phyloP scores from a whole-genome alignment of 2,113 vertebrate genomes.

The Thunnus maccoyii region DNA sequence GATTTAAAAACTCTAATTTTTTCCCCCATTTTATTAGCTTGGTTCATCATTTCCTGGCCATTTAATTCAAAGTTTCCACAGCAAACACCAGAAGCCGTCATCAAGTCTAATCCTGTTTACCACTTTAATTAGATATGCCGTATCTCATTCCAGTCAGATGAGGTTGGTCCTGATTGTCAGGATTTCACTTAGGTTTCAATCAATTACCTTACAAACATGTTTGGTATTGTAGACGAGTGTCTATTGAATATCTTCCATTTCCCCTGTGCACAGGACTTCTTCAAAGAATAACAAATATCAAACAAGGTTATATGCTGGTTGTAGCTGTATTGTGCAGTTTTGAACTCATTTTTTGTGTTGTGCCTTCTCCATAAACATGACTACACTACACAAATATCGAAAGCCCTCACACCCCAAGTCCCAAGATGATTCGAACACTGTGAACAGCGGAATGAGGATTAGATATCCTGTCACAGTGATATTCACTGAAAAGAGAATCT shows the following conservation, averaged over 20 bases:
- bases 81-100: constrained; percentile 21
- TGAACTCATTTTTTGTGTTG: not conserved
- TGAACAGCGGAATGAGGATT: not conserved
- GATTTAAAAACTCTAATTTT: not conserved
- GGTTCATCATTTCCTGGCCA: not conserved
- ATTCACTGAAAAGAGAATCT: not conserved
- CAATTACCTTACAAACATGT: constrained; percentile 17
- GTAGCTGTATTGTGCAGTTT: not conserved
- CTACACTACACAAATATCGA: not conserved
- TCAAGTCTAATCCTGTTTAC: constrained; percentile 25
- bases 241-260: not conserved
- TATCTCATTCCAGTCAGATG: constrained; percentile 25
- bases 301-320: not conserved
- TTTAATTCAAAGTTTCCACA: constrained; percentile 8
- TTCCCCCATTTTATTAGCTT: not conserved
- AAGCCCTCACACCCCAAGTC: not conserved
- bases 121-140: constrained; percentile 19
- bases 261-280: not conserved
- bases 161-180: not conserved
- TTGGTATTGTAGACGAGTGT: not conserved
- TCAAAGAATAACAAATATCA: not conserved
- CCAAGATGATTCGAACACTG: not conserved
- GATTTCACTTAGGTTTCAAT: not conserved
- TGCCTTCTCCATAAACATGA: not conserved
- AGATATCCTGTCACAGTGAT: not conserved